These are phyloP conservation scores for Bettongia penicillata DNA, from an alignment of 2,113 vertebrate species.

Conservation along the genomic window DNA sequence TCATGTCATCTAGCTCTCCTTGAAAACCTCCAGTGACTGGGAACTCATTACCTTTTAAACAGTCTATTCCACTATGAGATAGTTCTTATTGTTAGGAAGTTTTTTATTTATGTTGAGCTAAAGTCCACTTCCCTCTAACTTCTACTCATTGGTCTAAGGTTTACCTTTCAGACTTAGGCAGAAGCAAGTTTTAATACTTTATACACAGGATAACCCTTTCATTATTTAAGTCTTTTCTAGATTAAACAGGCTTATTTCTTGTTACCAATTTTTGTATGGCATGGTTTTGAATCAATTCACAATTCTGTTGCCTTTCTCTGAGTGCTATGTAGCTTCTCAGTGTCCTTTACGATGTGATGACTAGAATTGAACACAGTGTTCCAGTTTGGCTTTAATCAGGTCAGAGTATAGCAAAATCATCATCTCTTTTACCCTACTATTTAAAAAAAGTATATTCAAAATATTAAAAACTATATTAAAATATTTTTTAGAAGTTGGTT, in stretches of 20 bases:
- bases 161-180: neutral
- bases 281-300: neutral
- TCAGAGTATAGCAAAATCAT: neutral
- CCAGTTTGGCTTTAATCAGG: neutral
- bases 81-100: neutral
- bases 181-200: neutral
- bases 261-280: neutral
- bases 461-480: too few relatives aligned
- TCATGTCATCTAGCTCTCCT: neutral
- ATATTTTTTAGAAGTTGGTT: neutral
- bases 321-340: neutral
- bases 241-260: neutral
- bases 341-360: neutral
- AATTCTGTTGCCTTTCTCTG: neutral
- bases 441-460: too few relatives aligned
- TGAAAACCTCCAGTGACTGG: neutral
- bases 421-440: neutral
- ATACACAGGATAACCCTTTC: neutral
- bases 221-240: neutral
- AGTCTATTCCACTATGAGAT: neutral
- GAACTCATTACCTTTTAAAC: neutral
- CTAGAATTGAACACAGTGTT: neutral
- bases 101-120: neutral
- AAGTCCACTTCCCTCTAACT: neutral
- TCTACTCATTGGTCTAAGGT: neutral